These are phyloP conservation scores for Norana najaformis DNA, from an alignment of 2,888 invertebrate species.

Conservation along the genomic window DNA sequence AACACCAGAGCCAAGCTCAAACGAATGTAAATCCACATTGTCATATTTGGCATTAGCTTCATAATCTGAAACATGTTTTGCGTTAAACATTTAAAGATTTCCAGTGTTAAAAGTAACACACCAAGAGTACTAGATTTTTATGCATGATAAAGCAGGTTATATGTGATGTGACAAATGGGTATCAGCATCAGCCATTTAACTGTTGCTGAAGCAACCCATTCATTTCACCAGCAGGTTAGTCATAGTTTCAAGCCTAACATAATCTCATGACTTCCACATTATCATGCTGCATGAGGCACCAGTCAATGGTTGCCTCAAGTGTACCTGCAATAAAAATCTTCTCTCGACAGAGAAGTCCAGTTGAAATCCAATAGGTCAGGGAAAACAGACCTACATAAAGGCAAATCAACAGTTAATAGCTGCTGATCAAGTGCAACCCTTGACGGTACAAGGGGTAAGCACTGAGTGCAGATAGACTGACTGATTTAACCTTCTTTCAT, in stretches of 20 bases:
- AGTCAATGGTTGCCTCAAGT: background rate
- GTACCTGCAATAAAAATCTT: too few relatives aligned
- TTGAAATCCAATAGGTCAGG: too few relatives aligned
- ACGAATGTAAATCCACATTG: slow-evolving; percentile 5
- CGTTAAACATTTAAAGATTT: background rate
- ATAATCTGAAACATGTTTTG: background rate
- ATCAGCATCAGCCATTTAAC: background rate
- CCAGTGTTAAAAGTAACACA: background rate
- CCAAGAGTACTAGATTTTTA: background rate
- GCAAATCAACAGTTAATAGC: too few relatives aligned
- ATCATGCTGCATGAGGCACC: background rate
- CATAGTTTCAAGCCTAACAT: background rate
- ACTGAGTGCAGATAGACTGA: too few relatives aligned
- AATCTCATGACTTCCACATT: background rate
- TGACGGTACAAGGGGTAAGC: too few relatives aligned
- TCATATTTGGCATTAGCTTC: background rate
- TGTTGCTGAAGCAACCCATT: too few relatives aligned
- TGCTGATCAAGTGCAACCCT: too few relatives aligned
- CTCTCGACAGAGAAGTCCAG: too few relatives aligned
- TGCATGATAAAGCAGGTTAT: background rate
- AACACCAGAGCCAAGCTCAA: background rate
- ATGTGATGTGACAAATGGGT: too few relatives aligned
- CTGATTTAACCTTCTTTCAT: too few relatives aligned
- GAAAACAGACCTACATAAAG: too few relatives aligned
- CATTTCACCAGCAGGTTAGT: too few relatives aligned